Base-by-base conservation (phyloP, 2,113 vertebrate species). In the Mugil cephalus region DNA sequence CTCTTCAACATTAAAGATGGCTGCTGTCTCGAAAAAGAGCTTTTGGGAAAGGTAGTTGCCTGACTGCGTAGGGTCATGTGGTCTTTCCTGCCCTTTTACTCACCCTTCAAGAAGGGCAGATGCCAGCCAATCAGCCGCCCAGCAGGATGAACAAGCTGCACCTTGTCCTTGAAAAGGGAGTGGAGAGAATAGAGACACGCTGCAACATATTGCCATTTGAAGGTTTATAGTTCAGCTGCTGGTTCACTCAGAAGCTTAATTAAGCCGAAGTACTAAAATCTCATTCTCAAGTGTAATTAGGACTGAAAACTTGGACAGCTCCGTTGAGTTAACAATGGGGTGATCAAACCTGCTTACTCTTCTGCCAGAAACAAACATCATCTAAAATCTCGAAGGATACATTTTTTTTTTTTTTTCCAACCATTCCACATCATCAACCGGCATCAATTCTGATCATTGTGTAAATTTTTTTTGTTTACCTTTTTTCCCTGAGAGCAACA, bases 91-190 rank as follows among this genome's bases (percentile, higher is more conserved):
- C 59, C 56, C 69, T 84, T 83, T 82, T 56, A 45, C 46, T 80
- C 68, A 69, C 53, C 68, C 60, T 77, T 83, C 60, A 70, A 66
- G 54, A 70, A 81, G 50, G 68, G 24, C 72, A 65, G 68, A 53
- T 80, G 50, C 73, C 70, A 69, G 73, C 80, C 82, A 85, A 85
- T 88, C 80, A 77, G 71, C 62, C 10, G 34, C 77, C 72, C 82
- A 84, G 78, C 82, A 80, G 72, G 84, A 78, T 42, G 36, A 69
- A 66, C 69, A 59, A 74, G 69, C 61, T 76, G 61, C 45, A 66
- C 43, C 21, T 46, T 13, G 43, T 82, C 77, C 76, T 83, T 83
- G 75, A 79, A 78, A 87, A 58, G 39, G 35, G 56, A 79, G 70
- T 8, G 59, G 63, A 21, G 50, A 39, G 36, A 36, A 2, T 34